phyloP scores from a whole-genome alignment of 2,888 invertebrate species.

The Ceraclea dissimilis region DNA sequence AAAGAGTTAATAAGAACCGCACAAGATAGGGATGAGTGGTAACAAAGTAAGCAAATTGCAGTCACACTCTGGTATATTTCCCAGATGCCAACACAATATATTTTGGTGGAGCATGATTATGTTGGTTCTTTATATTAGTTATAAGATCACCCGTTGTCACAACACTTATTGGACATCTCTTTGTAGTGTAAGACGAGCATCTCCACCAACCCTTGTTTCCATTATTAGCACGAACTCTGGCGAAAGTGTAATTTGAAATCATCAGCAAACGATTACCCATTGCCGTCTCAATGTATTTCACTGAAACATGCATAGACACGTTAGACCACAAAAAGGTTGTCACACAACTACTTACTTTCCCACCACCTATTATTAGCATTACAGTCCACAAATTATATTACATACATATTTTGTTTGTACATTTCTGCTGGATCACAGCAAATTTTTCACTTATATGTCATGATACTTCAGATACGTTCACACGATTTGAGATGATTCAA shows the following conservation, averaged over 20 bases:
- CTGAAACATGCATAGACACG: background rate
- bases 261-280: background rate
- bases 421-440: too few relatives aligned
- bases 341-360: too few relatives aligned
- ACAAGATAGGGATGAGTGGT: too few relatives aligned
- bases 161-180: background rate
- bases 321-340: too few relatives aligned
- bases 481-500: too few relatives aligned
- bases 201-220: background rate
- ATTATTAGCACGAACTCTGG: background rate
- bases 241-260: background rate
- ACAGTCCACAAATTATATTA: too few relatives aligned
- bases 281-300: background rate
- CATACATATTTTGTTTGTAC: too few relatives aligned
- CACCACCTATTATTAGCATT: too few relatives aligned
- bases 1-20: too few relatives aligned
- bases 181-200: background rate
- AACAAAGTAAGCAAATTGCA: too few relatives aligned
- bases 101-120: background rate
- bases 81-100: background rate
- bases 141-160: background rate
- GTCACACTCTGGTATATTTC: background rate
- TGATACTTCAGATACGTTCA: too few relatives aligned
- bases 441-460: too few relatives aligned
- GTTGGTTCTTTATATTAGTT: background rate